Evolutionary conservation across 2,888 invertebrate species (phyloP), one percentile per base, ranked within the genome.

Genomic region (Alviniconcha strummeri): DNA sequence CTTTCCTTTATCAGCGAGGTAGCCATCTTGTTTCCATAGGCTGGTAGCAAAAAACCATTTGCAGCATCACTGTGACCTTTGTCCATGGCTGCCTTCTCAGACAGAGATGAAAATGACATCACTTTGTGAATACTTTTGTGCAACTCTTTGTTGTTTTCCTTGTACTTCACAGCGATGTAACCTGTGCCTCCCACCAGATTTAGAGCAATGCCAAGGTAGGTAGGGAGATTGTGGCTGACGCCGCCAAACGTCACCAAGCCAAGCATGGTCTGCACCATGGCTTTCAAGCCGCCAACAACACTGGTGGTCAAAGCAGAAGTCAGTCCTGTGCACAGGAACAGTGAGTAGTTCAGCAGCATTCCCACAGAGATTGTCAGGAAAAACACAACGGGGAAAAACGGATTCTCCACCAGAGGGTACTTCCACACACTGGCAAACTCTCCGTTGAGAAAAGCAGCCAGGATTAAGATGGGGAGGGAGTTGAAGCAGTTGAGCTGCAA

Each of bases 201-300:
- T 85, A 94, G 88, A 17, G 88, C 83, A 57, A 94, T 93, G n/a
- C 94, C 94, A 69, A 91, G 56, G 60, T 89, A 88, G 1, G 92
- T 92, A n/a, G 92, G 83, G 17, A 89, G 15, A 82, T 93, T 93
- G 82, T 92, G 88, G 84, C 91, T 91, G 6, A 94, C 92, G 0
- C 94, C 94, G 9, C 94, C 94, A 89, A 94, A 94, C 1, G 93
- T 92, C 84, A 94, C 92, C 83, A 94, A 90, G 0, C 94, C 94
- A 15, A 94, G 88, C 8, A 92, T 80, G 15, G 94, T 94, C 88
- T 94, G 94, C 9, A 92, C 88, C 54, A 94, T 90, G 69, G 93
- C 93, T 87, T 94, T 94, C 13, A 94, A 86, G 4, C 93, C 92
- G 5, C 94, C 94, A 0, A 94, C 92, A 5, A 94, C 91, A 88